Conservation (phyloP, 2,888 invertebrate genomes). For the Coronaproctus castanopsis region DNA sequence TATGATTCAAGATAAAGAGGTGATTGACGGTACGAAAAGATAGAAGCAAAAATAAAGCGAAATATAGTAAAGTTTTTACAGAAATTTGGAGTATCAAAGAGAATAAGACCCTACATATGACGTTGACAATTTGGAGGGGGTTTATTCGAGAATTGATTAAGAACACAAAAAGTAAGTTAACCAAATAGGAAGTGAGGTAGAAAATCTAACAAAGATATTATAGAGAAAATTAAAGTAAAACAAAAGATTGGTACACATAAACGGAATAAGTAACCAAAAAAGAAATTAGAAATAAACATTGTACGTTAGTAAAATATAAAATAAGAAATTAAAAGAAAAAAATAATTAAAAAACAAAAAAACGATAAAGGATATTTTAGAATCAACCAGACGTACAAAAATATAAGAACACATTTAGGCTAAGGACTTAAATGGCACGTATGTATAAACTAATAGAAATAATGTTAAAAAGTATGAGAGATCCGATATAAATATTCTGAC, state of each 20-base stretch:
- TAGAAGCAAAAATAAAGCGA: neutral
- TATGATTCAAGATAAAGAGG: neutral
- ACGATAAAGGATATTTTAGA: neutral
- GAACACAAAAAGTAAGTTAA: neutral
- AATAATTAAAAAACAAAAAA: neutral
- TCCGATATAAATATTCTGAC: neutral
- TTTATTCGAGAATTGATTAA: neutral
- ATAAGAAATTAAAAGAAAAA: neutral
- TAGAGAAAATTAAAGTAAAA: neutral
- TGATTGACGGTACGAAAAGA: neutral
- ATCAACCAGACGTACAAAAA: neutral
- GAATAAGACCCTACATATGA: neutral
- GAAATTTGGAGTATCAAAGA: neutral
- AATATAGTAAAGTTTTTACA: neutral
- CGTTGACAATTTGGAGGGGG: neutral
- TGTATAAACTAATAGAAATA: neutral
- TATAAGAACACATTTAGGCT: neutral
- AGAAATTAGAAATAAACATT: neutral
- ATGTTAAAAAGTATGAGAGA: neutral
- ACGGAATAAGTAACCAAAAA: neutral
- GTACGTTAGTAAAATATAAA: neutral
- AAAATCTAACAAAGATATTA: neutral
- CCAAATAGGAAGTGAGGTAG: neutral
- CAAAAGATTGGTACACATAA: too few relatives aligned
- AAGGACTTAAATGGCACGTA: neutral